Evolutionary conservation across 1,140 invertebrate species (phyloP).

Genomic region (Anthonomus grandis): DNA sequence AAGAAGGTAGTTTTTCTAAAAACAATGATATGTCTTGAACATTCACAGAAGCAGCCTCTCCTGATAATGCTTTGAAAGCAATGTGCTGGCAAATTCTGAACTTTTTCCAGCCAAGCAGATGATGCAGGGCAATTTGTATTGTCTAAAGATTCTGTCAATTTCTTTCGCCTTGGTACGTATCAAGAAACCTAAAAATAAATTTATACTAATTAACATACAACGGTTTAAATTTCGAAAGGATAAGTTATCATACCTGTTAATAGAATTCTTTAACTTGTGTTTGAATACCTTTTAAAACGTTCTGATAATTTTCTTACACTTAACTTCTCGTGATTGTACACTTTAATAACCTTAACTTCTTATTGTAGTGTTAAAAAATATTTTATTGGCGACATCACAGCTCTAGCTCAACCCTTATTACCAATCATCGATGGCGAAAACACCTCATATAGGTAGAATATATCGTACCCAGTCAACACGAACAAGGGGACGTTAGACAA

Average conservation of each 20-base stretch:
- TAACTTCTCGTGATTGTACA: neutral
- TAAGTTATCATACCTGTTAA: neutral
- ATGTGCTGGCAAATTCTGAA: slow-evolving; percentile 40
- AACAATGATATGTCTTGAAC: slow-evolving; percentile 29
- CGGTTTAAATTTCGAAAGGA: neutral
- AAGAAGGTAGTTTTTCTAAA: neutral
- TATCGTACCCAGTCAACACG: too few relatives aligned
- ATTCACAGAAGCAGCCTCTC: slow-evolving; percentile 22
- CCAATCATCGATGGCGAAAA: too few relatives aligned
- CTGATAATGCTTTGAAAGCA: slow-evolving; percentile 20
- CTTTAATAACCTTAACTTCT: neutral
- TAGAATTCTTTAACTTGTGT: neutral
- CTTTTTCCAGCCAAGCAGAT: slow-evolving; percentile 41
- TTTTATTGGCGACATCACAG: neutral
- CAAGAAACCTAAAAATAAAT: neutral
- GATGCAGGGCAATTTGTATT: too few relatives aligned
- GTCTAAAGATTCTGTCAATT: too few relatives aligned
- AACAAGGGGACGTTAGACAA: too few relatives aligned
- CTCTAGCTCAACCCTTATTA: too few relatives aligned
- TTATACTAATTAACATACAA: neutral
- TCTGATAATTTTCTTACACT: neutral
- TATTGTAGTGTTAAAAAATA: neutral
- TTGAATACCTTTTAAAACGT: neutral
- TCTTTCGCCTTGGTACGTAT: neutral
- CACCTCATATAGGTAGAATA: too few relatives aligned